A percentile compares a stretch with the other conserved stretches of the same genome.
Conservation (phyloP, 1,140 invertebrate genomes). For the Capitella teleta region DNA sequence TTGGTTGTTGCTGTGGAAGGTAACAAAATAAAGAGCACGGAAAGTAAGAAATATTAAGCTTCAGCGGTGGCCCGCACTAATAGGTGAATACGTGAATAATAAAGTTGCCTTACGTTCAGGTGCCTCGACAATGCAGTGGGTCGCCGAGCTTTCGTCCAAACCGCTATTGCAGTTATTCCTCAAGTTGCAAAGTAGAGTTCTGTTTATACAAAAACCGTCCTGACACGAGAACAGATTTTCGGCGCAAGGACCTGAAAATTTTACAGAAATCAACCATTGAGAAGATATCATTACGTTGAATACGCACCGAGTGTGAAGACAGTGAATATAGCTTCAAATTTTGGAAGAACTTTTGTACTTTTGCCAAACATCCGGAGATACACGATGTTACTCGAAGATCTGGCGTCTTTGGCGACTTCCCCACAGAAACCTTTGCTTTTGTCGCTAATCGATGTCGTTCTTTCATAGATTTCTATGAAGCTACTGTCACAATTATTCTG, state of each 20-base stretch:
- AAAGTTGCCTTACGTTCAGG: neutral
- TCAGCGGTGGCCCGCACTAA: too few species aligned
- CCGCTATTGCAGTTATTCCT: slow-evolving; percentile 5
- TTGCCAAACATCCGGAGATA: slow-evolving; percentile 7
- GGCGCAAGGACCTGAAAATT: slow-evolving; percentile 20
- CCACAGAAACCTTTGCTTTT: slow-evolving; percentile 62
- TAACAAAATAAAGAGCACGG: neutral
- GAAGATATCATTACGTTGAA: neutral
- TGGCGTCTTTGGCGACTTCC: slow-evolving; percentile 60
- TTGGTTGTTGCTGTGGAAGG: neutral
- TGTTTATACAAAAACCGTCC: slow-evolving; percentile 16
- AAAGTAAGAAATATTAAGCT: too few species aligned
- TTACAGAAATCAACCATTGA: neutral
- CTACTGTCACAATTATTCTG: slow-evolving; percentile 24
- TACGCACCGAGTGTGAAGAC: slow-evolving; percentile 10
- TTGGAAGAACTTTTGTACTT: neutral
- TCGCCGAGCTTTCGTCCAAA: slow-evolving; percentile 2
- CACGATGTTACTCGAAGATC: slow-evolving; percentile 18
- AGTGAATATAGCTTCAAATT: slow-evolving; percentile 11
- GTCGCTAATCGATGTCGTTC: slow-evolving; percentile 52
- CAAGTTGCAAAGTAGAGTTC: slow-evolving; percentile 5
- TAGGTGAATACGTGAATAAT: too few species aligned
- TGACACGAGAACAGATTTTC: slow-evolving; percentile 28
- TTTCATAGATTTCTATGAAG: slow-evolving; percentile 54
- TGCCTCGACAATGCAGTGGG: neutral